Evolutionary conservation across 1,140 invertebrate genomes (phyloP).

Genomic region (Steinernema feltiae): DNA sequence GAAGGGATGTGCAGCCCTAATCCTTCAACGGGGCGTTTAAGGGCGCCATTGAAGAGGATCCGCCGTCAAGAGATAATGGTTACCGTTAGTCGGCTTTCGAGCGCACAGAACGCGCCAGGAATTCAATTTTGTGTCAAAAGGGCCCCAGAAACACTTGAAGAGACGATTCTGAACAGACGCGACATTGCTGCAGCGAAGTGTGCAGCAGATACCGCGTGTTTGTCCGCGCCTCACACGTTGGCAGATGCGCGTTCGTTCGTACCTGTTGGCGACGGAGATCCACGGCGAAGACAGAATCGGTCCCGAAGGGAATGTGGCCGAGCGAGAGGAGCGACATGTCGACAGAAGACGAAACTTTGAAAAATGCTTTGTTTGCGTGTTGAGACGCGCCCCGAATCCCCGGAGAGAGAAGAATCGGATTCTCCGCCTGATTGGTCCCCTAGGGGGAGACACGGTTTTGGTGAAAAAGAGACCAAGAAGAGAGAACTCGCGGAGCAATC

Average conservation of each 20-base stretch:
- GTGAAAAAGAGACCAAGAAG: slow-evolving; percentile 33
- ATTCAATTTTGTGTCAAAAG: no score
- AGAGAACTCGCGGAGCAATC: no score
- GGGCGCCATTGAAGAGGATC: background rate
- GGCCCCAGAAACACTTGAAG: no score
- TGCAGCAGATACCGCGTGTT: no score
- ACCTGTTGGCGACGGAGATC: no score
- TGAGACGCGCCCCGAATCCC: background rate
- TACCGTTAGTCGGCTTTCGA: background rate
- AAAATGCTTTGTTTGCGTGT: background rate
- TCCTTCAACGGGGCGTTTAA: background rate
- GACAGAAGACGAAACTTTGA: slow-evolving; percentile 11
- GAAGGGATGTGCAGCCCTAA: background rate
- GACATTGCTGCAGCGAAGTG: no score
- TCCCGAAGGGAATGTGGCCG: background rate
- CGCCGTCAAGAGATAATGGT: background rate
- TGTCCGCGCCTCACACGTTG: no score
- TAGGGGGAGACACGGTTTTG: slow-evolving; percentile 6
- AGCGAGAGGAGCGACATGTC: slow-evolving; percentile 4
- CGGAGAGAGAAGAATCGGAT: background rate
- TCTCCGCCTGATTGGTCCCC: slow-evolving; percentile 10
- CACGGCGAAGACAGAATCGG: background rate
- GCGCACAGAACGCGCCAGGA: no score
- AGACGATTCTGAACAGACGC: no score
- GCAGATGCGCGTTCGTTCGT: no score